phyloP scores from a whole-genome alignment of 1,140 invertebrate species.

The Helicoverpa zea region DNA sequence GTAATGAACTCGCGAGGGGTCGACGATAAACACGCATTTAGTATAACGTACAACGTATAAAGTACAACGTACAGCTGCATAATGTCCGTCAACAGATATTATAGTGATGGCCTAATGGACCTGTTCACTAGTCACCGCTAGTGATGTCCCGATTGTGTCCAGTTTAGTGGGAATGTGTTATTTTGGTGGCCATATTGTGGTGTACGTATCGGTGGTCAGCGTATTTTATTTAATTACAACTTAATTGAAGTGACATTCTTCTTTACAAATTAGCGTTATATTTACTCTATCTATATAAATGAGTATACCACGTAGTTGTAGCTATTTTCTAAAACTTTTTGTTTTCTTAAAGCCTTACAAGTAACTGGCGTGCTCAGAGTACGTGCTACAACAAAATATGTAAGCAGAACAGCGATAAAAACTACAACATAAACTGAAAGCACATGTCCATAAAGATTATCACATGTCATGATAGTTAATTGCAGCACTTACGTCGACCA shows the following conservation, averaged over 20 bases:
- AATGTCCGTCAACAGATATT: slow-evolving; percentile 22
- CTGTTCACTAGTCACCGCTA: neutral
- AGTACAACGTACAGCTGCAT: neutral
- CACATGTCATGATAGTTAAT: neutral
- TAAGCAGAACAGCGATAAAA: neutral
- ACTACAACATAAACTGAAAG: neutral
- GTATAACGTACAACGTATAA: neutral
- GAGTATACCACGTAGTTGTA: too few species aligned
- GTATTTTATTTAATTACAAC: too few species aligned
- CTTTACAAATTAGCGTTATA: too few species aligned
- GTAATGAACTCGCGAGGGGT: slow-evolving; percentile 9
- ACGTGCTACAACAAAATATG: neutral
- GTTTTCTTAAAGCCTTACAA: too few species aligned
- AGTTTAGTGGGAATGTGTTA: neutral
- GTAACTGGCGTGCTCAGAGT: neutral
- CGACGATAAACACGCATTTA: slow-evolving; percentile 24
- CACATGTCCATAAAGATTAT: neutral
- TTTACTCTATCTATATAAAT: too few species aligned
- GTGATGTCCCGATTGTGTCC: neutral
- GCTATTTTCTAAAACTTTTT: too few species aligned
- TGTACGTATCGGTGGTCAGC: neutral
- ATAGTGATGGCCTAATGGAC: slow-evolving; percentile 29
- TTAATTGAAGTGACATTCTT: too few species aligned
- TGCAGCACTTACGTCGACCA: slow-evolving; percentile 14
- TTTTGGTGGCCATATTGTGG: neutral